Base-by-base conservation (phyloP, 2,888 invertebrate species). In the Hydraecia micacea region DNA sequence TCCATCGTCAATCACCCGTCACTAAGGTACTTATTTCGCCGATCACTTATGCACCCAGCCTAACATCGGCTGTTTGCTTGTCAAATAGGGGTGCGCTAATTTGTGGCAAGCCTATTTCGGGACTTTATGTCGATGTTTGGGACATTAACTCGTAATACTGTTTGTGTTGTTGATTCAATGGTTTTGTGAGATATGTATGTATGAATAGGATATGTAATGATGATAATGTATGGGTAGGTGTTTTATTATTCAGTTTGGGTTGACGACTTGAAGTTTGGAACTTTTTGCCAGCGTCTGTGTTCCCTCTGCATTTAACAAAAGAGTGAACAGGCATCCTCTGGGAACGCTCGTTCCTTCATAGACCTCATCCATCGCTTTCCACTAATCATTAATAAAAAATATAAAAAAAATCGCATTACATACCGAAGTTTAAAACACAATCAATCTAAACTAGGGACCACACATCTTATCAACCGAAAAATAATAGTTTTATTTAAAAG, bases 81-180 rank as follows among this genome's bases (percentile, higher is more conserved):
- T 91, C 93, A 95, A 95, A 94, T 91, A 94, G 91, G 94, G 95
- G 95, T 90, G 93, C 88, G 93, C 90, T 93, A 91, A 93, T 92
- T 93, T 91, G 93, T 91, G 89, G 85, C 79, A 80, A 84, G 90
- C 90, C 90, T 91, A 93, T 93, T 95, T 94, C 85, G 92, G 92
- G 90, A 88, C 89, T 90, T 90, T 91, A 92, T 90, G 88, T 75
- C 77, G 84, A 85, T 79, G 84, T 81, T 76, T 73, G 81, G 79
- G 21, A 79, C 79, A 87, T 89, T 81, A 86, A 71, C 75, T 81
- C 36, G 32, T 87, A 86, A 84, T 82, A 83, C 72, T 88, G 84
- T 89, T 89, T 89, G 80, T 62, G 62, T 81, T 83, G 71, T 77
- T 73, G 79, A 84, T 81, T 89, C 58, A 88, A 85, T 85, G 68